phyloP scores from a whole-genome alignment of 2,113 vertebrate species.

The Chionomys nivalis region DNA sequence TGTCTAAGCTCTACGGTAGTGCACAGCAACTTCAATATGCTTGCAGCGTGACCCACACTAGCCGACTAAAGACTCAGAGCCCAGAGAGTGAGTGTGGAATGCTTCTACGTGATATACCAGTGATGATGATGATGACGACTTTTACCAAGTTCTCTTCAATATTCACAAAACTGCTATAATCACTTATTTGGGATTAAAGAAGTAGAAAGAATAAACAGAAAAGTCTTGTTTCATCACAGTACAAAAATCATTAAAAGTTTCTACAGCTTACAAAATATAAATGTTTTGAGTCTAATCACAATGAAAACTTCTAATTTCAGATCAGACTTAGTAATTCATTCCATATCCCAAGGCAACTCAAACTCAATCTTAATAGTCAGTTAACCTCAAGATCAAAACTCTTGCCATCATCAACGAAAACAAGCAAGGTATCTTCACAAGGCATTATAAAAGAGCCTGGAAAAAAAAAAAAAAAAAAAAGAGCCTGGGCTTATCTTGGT shows the following conservation, averaged over 20 bases:
- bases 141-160: conserved; percentile 10
- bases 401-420: conserved; percentile 65
- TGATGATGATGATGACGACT: background rate
- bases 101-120: background rate
- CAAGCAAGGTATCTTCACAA: conserved; percentile 5
- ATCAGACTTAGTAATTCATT: conserved; percentile 67
- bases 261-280: conserved; percentile 49
- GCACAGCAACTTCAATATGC: background rate
- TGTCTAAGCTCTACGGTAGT: background rate
- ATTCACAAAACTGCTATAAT: conserved; percentile 21
- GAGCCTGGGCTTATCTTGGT: conserved; percentile 42
- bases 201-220: background rate
- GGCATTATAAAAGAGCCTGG: conserved; percentile 35
- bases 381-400: conserved; percentile 69
- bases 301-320: conserved; percentile 71
- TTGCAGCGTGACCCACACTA: conserved; percentile 22
- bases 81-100: background rate
- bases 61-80: conserved; percentile 28
- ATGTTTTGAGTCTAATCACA: conserved; percentile 66
- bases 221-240: conserved; percentile 43
- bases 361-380: conserved; percentile 69
- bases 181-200: conserved; percentile 32
- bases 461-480: too few relatives aligned
- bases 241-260: conserved; percentile 62
- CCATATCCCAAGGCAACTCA: conserved; percentile 74